phyloP scores from a whole-genome alignment of 2,888 invertebrate species.

The Heliconius ethilla region DNA sequence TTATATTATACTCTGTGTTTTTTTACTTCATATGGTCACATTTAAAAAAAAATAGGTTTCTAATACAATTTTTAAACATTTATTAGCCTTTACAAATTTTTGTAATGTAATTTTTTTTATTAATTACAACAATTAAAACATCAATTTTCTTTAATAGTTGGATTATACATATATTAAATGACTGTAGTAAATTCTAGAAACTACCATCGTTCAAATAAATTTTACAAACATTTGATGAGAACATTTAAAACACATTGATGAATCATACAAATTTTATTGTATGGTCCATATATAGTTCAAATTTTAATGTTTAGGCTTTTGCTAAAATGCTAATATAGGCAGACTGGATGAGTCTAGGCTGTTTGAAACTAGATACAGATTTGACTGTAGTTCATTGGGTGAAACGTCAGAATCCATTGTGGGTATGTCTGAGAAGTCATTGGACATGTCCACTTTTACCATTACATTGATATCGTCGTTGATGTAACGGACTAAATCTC shows the following conservation, averaged over 20 bases:
- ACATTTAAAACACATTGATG: conserved; percentile 3
- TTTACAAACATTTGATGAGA: not conserved
- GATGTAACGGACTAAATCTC: conserved; percentile 16
- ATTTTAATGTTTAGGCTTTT: conserved; percentile 22
- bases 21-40: not conserved
- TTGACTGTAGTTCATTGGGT: conserved; percentile 28
- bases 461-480: conserved; percentile 21
- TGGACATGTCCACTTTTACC: conserved; percentile 18
- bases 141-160: not conserved
- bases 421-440: conserved; percentile 28
- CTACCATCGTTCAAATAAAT: not conserved
- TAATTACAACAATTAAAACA: conserved; percentile 1
- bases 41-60: not conserved
- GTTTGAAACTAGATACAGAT: conserved; percentile 25
- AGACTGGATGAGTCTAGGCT: conserved; percentile 38
- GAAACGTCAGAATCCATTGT: conserved; percentile 21
- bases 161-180: conserved; percentile 7
- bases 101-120: conserved; percentile 1
- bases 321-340: conserved; percentile 54
- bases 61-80: conserved; percentile 11
- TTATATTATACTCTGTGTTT: not conserved
- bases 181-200: conserved; percentile 16
- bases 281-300: conserved; percentile 1
- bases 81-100: conserved; percentile 12
- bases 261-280: not conserved